Percentiles rank a stretch among this genome's conserved stretches.
Evolutionary conservation across 2,888 invertebrate species (phyloP).

Genomic region (Apodemia hepburni): DNA sequence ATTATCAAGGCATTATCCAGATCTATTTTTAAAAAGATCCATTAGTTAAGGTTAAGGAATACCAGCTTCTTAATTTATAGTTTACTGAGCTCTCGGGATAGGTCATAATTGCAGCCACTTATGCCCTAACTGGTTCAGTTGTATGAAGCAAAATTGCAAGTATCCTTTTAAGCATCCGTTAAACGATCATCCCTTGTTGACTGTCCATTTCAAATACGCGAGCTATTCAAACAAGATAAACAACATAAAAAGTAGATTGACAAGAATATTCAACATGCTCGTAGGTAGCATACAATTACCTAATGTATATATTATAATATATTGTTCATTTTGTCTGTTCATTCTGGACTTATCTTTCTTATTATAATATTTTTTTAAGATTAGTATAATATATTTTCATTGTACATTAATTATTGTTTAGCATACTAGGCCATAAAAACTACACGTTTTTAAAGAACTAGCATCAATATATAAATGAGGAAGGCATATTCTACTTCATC

Average conservation of each 20-base stretch:
- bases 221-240: slow-evolving; percentile 33
- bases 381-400: no score
- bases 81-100: slow-evolving; percentile 5
- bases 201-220: slow-evolving; percentile 29
- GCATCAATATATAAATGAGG: no score
- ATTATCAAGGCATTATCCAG: not conserved
- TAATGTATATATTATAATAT: not conserved
- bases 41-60: slow-evolving; percentile 6
- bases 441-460: no score
- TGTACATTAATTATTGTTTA: no score
- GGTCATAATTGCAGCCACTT: slow-evolving; percentile 23
- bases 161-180: slow-evolving; percentile 26
- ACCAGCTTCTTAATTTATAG: slow-evolving; percentile 21
- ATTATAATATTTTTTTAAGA: no score
- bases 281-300: slow-evolving; percentile 46
- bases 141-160: slow-evolving; percentile 25
- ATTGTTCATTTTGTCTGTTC: no score
- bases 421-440: no score
- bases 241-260: slow-evolving; percentile 57
- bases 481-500: no score
- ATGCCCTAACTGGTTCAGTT: slow-evolving; percentile 23
- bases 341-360: no score
- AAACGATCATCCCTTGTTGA: slow-evolving; percentile 32
- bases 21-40: slow-evolving; percentile 1
- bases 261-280: slow-evolving; percentile 54